Evolutionary conservation across 2,888 invertebrate species (phyloP).

Genomic region (Dasysyrphus tricinctus): DNA sequence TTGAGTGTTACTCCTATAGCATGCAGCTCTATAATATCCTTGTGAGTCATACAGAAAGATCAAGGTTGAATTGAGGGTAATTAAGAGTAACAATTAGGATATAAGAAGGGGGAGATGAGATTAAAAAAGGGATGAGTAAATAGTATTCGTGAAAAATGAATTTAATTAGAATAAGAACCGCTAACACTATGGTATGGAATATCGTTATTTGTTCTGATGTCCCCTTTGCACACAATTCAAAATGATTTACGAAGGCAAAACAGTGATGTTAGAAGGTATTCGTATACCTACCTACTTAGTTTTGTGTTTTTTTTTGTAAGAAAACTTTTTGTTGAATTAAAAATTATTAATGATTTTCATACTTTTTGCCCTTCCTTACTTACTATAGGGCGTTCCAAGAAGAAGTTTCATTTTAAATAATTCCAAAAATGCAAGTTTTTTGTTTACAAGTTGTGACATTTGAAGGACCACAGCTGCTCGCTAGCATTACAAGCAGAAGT

Average conservation of each 20-base stretch:
- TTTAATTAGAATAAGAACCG: slow-evolving; percentile 71
- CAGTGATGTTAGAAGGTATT: slow-evolving; percentile 38
- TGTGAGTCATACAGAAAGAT: slow-evolving; percentile 58
- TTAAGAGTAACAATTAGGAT: slow-evolving; percentile 36
- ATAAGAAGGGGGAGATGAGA: slow-evolving; percentile 27
- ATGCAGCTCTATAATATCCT: neutral
- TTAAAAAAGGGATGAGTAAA: slow-evolving; percentile 40
- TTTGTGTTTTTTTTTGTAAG: no score
- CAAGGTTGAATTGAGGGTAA: slow-evolving; percentile 66
- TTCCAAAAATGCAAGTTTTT: no score
- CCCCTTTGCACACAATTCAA: slow-evolving; percentile 26
- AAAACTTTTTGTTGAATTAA: no score
- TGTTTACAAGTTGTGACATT: no score
- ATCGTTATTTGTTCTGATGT: slow-evolving; percentile 30
- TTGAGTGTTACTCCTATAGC: slow-evolving; percentile 1
- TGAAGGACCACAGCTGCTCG: no score
- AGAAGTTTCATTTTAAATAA: no score
- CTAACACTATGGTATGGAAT: slow-evolving; percentile 48
- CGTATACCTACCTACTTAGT: no score
- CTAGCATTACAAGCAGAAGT: no score
- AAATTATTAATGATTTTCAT: no score
- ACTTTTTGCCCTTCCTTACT: no score
- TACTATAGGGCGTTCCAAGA: no score
- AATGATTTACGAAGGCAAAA: neutral
- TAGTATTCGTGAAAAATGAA: slow-evolving; percentile 64